Evolutionary conservation across 1,140 invertebrate species (phyloP), one percentile per base, ranked within the genome.

Genomic region (Acromyrmex heyeri): DNA sequence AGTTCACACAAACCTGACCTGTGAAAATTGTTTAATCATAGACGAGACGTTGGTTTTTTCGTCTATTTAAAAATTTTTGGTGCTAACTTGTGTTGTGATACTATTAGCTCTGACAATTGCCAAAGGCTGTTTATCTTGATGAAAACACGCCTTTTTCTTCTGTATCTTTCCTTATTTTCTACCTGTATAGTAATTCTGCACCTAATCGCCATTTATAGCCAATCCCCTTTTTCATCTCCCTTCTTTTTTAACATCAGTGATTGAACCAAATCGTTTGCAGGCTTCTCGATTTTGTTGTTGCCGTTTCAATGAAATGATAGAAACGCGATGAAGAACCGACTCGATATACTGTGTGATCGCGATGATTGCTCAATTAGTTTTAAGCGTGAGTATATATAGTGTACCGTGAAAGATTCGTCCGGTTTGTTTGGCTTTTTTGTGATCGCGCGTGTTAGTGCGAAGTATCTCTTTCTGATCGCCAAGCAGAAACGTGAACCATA

Each of bases 301-400:
- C n/a, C 2, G 7, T 38, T 70, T 69, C 50, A 21, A 69, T 69
- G n/a, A 67, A 21, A 69, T 69, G n/a, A 67, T 79, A 38, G 44
- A 79, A 69, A 70, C 64, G 64, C 48, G 24, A 30, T 3, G n/a
- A 48, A 57, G 53, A 69, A 21, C 73, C 86, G 65, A 69, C 72
- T 75, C 57, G 67, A 38, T 48, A 16, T 62, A 53, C 21, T 34
- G 44, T 61, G 67, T 53, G 44, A 62, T 77, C 34, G 21, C 67
- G 81, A 81, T 76, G 88, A 90, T 90, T 72, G 88, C 88, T 90
- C 89, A 90, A 90, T 90, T 87, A 90, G 89, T 90, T 85, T 12
- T 70, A 90, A 89, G 78, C 89, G 86, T 79, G 69, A 34, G 38
- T 76, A 87, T 70, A 53, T 67, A 76, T 55, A 64, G 62, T 81